Evolutionary conservation across 2,797 vertebrate genomes (phyloP).

Genomic region (Muscicapa striata): DNA sequence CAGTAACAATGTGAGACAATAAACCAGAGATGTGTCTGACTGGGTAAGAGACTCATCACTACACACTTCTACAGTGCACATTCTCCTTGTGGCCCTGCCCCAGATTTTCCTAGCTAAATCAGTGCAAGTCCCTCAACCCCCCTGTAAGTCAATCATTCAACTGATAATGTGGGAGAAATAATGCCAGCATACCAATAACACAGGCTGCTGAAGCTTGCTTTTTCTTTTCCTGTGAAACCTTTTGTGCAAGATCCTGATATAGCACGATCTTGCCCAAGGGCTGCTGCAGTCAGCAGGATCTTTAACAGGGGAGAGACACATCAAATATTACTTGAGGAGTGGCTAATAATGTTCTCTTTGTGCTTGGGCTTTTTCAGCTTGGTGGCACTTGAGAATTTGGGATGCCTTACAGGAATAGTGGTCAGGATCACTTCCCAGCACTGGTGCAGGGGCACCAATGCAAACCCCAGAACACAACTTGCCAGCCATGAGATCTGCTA

Average conservation of each 20-base stretch:
- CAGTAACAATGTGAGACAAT: neutral
- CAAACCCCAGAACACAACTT: neutral
- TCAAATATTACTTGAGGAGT: neutral
- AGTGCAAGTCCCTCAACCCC: neutral
- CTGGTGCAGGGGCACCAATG: neutral
- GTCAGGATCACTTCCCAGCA: neutral
- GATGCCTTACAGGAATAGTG: neutral
- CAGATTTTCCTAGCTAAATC: neutral
- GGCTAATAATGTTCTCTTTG: neutral
- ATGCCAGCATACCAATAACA: neutral
- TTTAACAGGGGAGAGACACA: neutral
- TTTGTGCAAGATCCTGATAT: neutral
- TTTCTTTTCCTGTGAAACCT: neutral
- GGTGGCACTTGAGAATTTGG: neutral
- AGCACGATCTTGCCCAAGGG: neutral
- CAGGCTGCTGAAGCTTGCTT: neutral
- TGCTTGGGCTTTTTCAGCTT: neutral
- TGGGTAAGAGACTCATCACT: neutral
- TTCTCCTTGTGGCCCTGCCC: neutral
- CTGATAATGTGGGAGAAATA: neutral
- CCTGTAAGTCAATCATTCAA: neutral
- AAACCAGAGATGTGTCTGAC: neutral
- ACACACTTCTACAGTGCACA: neutral
- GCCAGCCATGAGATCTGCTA: neutral
- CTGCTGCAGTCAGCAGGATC: neutral